These are phyloP conservation scores for Brachystomella parvula DNA, from an alignment of 1,140 invertebrate species.

Conservation along the genomic window DNA sequence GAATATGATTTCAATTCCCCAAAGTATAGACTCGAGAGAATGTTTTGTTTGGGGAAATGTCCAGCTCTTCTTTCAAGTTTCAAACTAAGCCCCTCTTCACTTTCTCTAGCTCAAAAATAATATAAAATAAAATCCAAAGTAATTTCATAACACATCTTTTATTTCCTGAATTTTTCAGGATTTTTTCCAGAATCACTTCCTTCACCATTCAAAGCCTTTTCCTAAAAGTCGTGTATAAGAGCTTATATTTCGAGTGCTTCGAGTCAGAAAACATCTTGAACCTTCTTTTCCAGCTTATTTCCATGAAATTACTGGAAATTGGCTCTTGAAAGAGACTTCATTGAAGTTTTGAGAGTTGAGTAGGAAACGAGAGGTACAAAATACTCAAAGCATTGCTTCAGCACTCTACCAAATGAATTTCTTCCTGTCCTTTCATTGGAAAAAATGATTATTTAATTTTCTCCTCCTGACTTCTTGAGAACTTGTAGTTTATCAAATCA, in stretches of 20 bases:
- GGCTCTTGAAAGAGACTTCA: neutral
- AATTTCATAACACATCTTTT: no score
- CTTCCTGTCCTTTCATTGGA: neutral
- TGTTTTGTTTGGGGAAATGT: neutral
- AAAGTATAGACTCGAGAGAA: neutral
- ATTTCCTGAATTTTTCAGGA: neutral
- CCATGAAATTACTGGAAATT: neutral
- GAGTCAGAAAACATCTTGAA: neutral
- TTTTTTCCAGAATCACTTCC: neutral
- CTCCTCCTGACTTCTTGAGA: neutral
- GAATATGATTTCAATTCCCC: neutral
- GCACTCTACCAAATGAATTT: constrained; percentile 8
- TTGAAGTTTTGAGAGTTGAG: neutral
- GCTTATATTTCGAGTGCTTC: neutral
- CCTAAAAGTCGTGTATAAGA: neutral
- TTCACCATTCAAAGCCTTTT: neutral
- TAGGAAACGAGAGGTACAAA: constrained; percentile 2
- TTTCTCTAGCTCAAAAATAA: neutral
- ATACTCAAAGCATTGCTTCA: neutral
- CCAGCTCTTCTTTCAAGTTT: neutral
- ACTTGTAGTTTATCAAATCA: neutral
- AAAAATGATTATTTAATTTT: neutral
- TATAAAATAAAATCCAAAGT: neutral
- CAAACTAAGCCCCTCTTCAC: neutral
- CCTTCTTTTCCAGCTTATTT: neutral